Evolutionary conservation across 2,888 invertebrate species (phyloP), one percentile per base, ranked within the genome.

Genomic region (Diarsia brunnea): DNA sequence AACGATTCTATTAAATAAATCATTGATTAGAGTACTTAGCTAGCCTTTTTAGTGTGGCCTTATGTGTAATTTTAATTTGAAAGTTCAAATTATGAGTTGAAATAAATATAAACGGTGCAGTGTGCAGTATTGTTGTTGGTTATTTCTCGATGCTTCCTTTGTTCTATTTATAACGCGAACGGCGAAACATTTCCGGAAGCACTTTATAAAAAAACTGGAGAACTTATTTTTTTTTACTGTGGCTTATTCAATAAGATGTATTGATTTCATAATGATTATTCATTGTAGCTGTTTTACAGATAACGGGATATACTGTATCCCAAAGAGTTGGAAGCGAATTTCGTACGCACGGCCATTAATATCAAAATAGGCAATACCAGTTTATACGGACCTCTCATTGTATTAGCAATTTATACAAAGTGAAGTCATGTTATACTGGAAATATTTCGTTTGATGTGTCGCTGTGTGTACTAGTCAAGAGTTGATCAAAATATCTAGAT

Each of bases 1-100:
- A 65, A 71, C 63, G 63, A 78, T 81, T 81, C 74, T 69, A 70
- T 58, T 74, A 75, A 77, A 86, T 79, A 69, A 73, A 73, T 75
- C 58, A 72, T 73, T 84, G 73, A 84, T 87, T 86, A 82, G 77
- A 67, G 76, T 66, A 73, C 74, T 85, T 75, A 82, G 61, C 68
- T 75, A 73, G 69, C 81, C 78, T 79, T 73, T 67, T 82, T 70
- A 72, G 43, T 65, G 31, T 78, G 88, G 79, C 87, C 87, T 87
- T 60, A 79, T 78, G 66, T 82, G 75, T 78, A 75, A 77, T 78
- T 79, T 84, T 27, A 63, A 77, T 74, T 83, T 87, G 77, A 78
- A 78, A 86, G 79, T 85, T 78, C 51, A 64, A 76, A 81, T 79
- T 64, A 81, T 65, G 80, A 64, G 14, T 79, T 72, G 21, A 60